Base-by-base conservation (phyloP, 2,797 vertebrate species). In the Brotula barbata region DNA sequence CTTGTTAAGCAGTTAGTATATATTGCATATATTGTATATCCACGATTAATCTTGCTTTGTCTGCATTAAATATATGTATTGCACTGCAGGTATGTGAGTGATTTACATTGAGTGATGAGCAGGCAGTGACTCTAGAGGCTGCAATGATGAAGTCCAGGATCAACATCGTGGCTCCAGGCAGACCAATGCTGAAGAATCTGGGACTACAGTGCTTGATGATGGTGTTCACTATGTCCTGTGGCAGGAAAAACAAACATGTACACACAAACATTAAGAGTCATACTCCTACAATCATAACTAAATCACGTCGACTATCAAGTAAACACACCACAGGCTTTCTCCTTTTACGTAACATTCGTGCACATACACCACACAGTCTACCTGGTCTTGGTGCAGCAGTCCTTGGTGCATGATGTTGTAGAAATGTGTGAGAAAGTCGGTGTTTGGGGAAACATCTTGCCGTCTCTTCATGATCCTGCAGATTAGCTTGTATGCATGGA, bases 381-480 rank as follows among this genome's bases (percentile, higher is more conserved):
- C 97, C 93, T 98, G 97, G 89, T 99, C 97, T 66, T 94, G 91
- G 81, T 98, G 95, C 87, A 98, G 92, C 65, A 99, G 92, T 72
- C 97, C 96, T 73, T 95, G 95, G 83, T 99, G 97, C 97, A 99
- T 99, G 87, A 99, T 99, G 88, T 97, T 98, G 89, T 97, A 99
- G 87, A 99, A 99, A 91, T 99, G 97, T 51, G 94, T 98, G 73
- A 99, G 91, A 86, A 98, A 99, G 89, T 99, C 97, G 5, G 92
- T 90, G 81, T 99, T 99, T 57, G 97, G 97, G 45, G 96, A 98
- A 77, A 99, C 95, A 55, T 99, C 97, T 89, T 99, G 97, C 62
- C 96, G 92, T 83, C 97, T 92, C 82, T 98, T 99, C 96, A 99
- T 99, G 84, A 98, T 98, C 83, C 96, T 96, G 86, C 97, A 99